A percentile compares a stretch with the other conserved stretches of the same genome.
phyloP scores from a whole-genome alignment of 2,797 vertebrate species.

The Meda fulgida region DNA sequence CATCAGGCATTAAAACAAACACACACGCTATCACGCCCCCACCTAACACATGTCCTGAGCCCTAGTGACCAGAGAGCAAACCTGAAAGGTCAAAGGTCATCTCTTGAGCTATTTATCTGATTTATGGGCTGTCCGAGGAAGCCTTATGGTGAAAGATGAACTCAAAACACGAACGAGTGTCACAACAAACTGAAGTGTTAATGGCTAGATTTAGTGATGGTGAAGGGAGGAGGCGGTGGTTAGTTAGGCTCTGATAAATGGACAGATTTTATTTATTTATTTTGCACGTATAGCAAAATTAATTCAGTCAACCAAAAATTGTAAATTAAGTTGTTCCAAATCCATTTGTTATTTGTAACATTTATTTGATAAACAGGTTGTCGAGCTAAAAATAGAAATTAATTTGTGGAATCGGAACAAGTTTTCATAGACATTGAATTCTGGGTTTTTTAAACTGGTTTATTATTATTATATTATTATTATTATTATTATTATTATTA shows the following conservation, averaged over 20 bases:
- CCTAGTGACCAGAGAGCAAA: conserved; percentile 67
- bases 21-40: conserved; percentile 17
- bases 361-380: neutral
- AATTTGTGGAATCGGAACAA: neutral
- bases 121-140: conserved; percentile 76
- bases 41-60: conserved; percentile 27
- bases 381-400: neutral
- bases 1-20: conserved; percentile 44
- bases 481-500: too few species aligned
- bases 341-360: neutral
- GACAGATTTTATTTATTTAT: neutral
- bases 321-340: neutral
- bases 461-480: too few species aligned
- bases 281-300: neutral
- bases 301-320: too few species aligned
- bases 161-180: conserved; percentile 64
- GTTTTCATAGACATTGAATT: neutral
- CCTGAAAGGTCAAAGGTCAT: conserved; percentile 75
- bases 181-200: conserved; percentile 48
- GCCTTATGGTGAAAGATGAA: conserved; percentile 71
- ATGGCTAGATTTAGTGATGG: conserved; percentile 31
- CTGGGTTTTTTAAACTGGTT: too few species aligned
- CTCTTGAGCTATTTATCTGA: conserved; percentile 74
- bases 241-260: conserved; percentile 15
- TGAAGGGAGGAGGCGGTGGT: neutral